These are phyloP conservation scores for Pseudorhombus dupliciocellatus DNA, from an alignment of 2,113 vertebrate species.

Conservation along the genomic window DNA sequence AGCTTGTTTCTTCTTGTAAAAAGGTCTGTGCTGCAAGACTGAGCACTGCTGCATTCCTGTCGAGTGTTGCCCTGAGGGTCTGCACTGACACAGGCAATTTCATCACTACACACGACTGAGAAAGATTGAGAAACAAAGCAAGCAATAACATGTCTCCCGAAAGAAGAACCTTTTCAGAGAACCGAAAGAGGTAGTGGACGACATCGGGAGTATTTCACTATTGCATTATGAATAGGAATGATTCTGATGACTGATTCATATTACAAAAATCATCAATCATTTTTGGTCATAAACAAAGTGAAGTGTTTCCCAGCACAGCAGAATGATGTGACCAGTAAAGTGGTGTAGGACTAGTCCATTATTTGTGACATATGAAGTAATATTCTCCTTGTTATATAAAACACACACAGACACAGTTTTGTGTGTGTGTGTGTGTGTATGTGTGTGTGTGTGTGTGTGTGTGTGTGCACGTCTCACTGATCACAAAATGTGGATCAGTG, in stretches of 20 bases:
- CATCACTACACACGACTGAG: not conserved
- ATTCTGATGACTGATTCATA: not conserved
- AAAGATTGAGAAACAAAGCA: constrained; percentile 48
- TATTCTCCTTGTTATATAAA: no score
- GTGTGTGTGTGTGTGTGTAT: not conserved
- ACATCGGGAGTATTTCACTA: not conserved
- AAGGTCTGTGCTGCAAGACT: constrained; percentile 41
- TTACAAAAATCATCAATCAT: not conserved
- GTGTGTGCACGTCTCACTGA: not conserved
- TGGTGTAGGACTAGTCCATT: no score
- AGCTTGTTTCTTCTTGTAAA: constrained; percentile 16
- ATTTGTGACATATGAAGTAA: no score
- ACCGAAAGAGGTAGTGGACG: not conserved
- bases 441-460: not conserved
- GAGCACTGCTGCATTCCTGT: constrained; percentile 58
- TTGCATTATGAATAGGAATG: not conserved
- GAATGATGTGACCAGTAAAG: not conserved
- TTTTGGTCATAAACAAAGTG: not conserved
- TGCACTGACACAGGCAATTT: constrained; percentile 17
- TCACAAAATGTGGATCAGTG: not conserved
- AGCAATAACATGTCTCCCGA: constrained; percentile 54
- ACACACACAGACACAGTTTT: no score
- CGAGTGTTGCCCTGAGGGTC: constrained; percentile 36
- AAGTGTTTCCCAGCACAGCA: not conserved
- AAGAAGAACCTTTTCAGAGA: not conserved